Base-by-base conservation (phyloP, 2,113 vertebrate genomes). In the Neomonachus schauinslandi region DNA sequence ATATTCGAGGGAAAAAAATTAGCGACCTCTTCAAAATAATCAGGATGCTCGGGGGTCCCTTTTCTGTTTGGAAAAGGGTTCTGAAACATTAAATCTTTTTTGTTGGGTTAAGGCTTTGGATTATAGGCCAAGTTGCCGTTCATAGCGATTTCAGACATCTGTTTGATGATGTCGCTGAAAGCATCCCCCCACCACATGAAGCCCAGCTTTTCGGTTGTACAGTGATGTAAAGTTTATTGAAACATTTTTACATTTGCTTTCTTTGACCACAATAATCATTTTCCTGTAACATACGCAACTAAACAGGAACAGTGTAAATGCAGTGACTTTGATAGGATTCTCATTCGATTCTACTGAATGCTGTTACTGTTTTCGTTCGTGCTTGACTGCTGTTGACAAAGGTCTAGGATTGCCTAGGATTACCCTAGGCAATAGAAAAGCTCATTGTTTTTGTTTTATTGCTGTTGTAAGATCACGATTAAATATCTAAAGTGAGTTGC, bases 221-320 rank as follows among this genome's bases (percentile, higher is more conserved):
- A 76, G 82, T 74, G 91, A 97, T 87, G 72, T 83, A 22, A 92
- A 96, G 63, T 96, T 97, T 97, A 97, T 96, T 88, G 94, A 95
- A 96, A 93, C 94, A 92, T 97, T 96, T 97, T 97, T 96, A 97
- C 87, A 90, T 96, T 97, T 87, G 83, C 92, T 87, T 91, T 95
- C 92, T 97, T 96, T 92, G 89, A 97, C 97, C 96, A 87, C 87
- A 87, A 49, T 90, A 91, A 63, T 91, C 91, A 86, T 97, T 96
- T 97, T 76, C 59, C 86, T 92, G 63, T 76, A 95, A 65, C 74
- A 94, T 42, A 42, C 85, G 87, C 91, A 96, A 95, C 97, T 97
- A 97, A 96, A 91, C 49, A 49, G 61, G 83, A 97, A 97, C 55
- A 71, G 82, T 71, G 57, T 82, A 89, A 95, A 92, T 18, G 46